These are phyloP conservation scores for Pedicia rivosa DNA, from an alignment of 2,888 invertebrate genomes.

Conservation along the genomic window DNA sequence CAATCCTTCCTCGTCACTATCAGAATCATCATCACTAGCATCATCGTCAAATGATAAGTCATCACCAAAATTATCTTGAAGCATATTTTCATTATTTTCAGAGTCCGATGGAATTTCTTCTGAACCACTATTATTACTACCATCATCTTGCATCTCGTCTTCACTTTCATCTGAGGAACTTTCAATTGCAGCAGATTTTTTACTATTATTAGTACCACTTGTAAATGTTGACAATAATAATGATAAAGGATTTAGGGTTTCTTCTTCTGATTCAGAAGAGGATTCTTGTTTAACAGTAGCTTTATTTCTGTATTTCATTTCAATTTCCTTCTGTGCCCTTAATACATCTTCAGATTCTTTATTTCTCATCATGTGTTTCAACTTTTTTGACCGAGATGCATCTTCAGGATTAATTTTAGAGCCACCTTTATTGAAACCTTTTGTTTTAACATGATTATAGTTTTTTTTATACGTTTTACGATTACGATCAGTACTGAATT, in stretches of 20 bases:
- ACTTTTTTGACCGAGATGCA: conserved; percentile 17
- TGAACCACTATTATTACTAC: conserved; percentile 12
- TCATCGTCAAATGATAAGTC: not conserved
- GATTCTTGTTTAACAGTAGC: not conserved
- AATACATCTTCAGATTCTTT: conserved; percentile 22
- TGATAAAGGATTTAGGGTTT: conserved; percentile 36
- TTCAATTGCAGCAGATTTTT: conserved; percentile 22
- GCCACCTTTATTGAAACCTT: no score
- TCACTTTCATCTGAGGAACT: conserved; percentile 23
- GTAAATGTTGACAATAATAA: conserved; percentile 37
- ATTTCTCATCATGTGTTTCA: conserved; percentile 21
- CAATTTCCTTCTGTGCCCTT: conserved; percentile 15
- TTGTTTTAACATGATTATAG: no score
- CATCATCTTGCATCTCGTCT: conserved; percentile 13
- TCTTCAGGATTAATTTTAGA: no score
- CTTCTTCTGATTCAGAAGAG: conserved; percentile 29
- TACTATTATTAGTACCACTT: conserved; percentile 11
- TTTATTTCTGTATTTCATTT: conserved; percentile 12
- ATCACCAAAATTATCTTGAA: conserved; percentile 11
- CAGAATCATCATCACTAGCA: not conserved
- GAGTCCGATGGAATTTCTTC: conserved; percentile 7
- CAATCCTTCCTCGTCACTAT: conserved; percentile 7
- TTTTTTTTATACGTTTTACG: no score
- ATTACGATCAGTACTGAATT: no score
- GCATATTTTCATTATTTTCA: conserved; percentile 2